Evolutionary conservation across 1,140 invertebrate species (phyloP).

Genomic region (Nephotettix cincticeps): DNA sequence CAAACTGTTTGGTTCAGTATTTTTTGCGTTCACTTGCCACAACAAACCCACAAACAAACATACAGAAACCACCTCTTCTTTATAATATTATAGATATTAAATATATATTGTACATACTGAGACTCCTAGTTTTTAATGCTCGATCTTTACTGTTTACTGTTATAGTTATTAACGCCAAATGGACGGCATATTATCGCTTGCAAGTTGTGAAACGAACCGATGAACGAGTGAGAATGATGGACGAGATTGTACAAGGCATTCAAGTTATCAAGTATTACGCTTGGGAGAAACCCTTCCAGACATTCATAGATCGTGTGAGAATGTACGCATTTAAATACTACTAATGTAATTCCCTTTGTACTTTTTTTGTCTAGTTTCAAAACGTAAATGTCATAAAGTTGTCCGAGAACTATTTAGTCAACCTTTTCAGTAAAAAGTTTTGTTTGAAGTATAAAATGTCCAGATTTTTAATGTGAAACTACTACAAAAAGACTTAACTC

Average conservation of each 20-base stretch:
- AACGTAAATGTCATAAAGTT: too few species aligned
- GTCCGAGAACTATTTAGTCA: too few species aligned
- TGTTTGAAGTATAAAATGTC: too few species aligned
- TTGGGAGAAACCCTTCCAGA: slow-evolving; percentile 71
- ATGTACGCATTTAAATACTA: slow-evolving; percentile 55
- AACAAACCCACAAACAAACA: too few species aligned
- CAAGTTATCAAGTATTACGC: slow-evolving; percentile 84
- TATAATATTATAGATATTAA: too few species aligned
- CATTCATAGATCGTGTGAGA: slow-evolving; percentile 58
- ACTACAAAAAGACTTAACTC: too few species aligned
- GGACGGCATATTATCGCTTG: slow-evolving; percentile 60
- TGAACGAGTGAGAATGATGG: slow-evolving; percentile 78
- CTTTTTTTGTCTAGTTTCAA: neutral
- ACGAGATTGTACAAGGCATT: slow-evolving; percentile 72
- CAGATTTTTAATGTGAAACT: too few species aligned
- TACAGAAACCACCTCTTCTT: too few species aligned
- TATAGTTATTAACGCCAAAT: slow-evolving; percentile 64
- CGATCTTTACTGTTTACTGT: slow-evolving; percentile 51
- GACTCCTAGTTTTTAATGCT: neutral
- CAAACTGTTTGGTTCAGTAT: too few species aligned
- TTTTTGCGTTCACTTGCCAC: too few species aligned
- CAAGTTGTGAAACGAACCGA: slow-evolving; percentile 72
- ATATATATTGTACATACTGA: neutral
- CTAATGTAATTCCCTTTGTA: too few species aligned
- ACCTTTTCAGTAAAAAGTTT: too few species aligned